A percentile compares a stretch with the other conserved stretches of the same genome.
Conservation (phyloP, 2,113 vertebrate species). For the Scytalopus superciliaris region DNA sequence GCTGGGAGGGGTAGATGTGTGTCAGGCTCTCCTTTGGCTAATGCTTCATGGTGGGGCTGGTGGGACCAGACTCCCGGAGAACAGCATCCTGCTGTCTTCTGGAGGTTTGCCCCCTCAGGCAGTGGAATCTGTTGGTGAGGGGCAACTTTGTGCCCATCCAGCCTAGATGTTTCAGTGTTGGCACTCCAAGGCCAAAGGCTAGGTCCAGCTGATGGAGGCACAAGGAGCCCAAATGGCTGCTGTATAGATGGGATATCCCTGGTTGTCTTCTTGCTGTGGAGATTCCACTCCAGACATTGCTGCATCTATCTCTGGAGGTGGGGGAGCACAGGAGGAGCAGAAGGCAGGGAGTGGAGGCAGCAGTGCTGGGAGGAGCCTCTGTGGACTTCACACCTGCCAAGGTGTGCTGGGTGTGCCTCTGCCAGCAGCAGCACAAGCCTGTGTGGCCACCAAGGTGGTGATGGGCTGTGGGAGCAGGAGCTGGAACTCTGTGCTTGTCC, state of each 20-base stretch:
- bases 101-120: rapidly evolving
- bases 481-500: background rate
- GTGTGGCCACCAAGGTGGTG: too few relatives aligned
- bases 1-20: background rate
- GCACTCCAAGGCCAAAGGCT: rapidly evolving
- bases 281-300: background rate
- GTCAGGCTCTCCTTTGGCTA: background rate
- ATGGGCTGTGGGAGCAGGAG: background rate
- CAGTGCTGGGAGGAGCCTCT: background rate
- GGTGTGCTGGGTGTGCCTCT: background rate
- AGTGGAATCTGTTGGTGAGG: background rate
- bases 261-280: background rate
- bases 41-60: background rate
- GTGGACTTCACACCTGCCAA: background rate
- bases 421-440: background rate
- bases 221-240: rapidly evolving
- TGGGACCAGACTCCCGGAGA: background rate
- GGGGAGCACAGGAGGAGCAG: background rate
- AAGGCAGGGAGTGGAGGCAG: background rate
- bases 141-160: background rate
- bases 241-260: background rate
- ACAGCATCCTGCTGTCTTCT: background rate
- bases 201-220: background rate
- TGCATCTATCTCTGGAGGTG: background rate
- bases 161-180: background rate